A percentile compares a stretch with the other conserved stretches of the same genome.
Evolutionary conservation across 1,140 invertebrate species (phyloP).

Genomic region (Eriocheir sinensis): DNA sequence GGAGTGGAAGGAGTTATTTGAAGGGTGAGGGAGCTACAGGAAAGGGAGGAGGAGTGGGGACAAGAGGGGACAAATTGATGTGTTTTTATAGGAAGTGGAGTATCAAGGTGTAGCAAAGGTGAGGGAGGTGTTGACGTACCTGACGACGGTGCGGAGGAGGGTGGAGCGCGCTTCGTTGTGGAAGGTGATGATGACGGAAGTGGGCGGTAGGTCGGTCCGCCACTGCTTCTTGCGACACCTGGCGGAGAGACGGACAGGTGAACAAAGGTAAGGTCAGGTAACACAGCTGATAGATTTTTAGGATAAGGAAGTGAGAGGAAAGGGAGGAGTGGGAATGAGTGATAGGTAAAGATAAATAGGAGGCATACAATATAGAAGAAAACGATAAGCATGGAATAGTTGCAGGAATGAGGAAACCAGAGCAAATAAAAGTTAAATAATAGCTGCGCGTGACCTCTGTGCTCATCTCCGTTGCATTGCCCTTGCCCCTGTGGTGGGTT

Average conservation of each 20-base stretch:
- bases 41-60: neutral
- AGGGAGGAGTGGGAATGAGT: neutral
- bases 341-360: neutral
- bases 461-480: no score
- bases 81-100: neutral
- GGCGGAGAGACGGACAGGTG: neutral
- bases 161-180: conserved; percentile 97
- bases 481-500: no score
- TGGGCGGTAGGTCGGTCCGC: conserved; percentile 86
- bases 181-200: conserved; percentile 97
- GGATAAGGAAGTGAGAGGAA: neutral
- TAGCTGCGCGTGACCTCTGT: no score
- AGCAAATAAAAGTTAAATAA: neutral
- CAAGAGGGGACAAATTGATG: neutral
- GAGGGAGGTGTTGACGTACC: conserved; percentile 83
- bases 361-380: neutral
- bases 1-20: neutral
- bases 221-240: conserved; percentile 70
- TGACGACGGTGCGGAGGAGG: conserved; percentile 93
- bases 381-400: neutral
- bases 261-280: neutral
- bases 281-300: conserved; percentile 11
- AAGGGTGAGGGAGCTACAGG: neutral
- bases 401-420: neutral
- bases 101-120: neutral